These are phyloP conservation scores for Pandemis heparana DNA, from an alignment of 2,888 invertebrate genomes.

Conservation along the genomic window DNA sequence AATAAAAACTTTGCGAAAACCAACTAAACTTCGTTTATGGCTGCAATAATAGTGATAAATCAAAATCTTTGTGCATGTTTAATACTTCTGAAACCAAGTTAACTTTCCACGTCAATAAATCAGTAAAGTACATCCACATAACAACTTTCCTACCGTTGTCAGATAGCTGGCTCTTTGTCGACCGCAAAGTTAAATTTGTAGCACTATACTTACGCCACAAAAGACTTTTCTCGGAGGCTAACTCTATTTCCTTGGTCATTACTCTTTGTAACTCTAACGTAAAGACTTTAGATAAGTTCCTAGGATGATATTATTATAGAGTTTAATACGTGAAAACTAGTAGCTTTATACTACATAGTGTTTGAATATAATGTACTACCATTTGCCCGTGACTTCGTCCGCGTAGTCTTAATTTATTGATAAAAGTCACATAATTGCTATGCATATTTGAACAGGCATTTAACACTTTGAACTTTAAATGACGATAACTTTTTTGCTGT, in stretches of 20 bases:
- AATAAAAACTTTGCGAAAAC: neutral
- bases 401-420: too few relatives aligned
- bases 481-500: too few relatives aligned
- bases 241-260: conserved; percentile 66
- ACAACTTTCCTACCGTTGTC: neutral
- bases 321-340: neutral
- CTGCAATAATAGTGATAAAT: neutral
- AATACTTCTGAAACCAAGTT: conserved; percentile 10
- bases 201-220: conserved; percentile 31
- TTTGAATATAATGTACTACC: neutral
- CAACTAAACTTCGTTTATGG: neutral
- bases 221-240: conserved; percentile 49
- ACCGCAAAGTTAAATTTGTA: conserved; percentile 33
- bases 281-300: conserved; percentile 43
- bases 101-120: neutral
- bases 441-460: too few relatives aligned
- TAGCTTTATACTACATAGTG: neutral
- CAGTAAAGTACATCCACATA: neutral
- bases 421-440: too few relatives aligned
- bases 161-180: neutral
- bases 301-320: conserved; percentile 34
- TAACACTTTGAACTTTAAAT: too few relatives aligned
- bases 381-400: too few relatives aligned
- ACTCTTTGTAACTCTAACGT: conserved; percentile 64
- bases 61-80: conserved; percentile 3